Evolutionary conservation across 2,113 vertebrate species (phyloP), one percentile per base, ranked within the genome.

Genomic region (Anhinga rufa): DNA sequence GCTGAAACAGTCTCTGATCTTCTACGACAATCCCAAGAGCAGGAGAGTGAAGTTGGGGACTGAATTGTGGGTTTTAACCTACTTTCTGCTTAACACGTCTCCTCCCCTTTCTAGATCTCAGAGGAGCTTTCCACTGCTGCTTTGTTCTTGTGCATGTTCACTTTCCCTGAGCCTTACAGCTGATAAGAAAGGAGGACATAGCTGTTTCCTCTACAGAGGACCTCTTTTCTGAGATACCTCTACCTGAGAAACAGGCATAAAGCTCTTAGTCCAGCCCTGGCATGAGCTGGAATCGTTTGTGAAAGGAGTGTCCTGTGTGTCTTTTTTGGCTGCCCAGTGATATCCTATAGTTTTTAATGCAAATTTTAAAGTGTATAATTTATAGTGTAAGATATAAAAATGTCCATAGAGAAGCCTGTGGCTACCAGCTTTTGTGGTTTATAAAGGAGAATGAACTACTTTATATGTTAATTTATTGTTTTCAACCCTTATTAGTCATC

Each of bases 11-110:
- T 38, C 38, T 78, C 34, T 17, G 7, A 6, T 46, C 34, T 62
- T 72, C 54, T 8, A 34, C 0, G 1, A 34, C 42, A 32, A 22
- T 51, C 31, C 28, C 1, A 1, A 57, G 12, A 14, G 11, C 17
- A 25, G 20, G 17, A 77, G 22, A 54, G 19, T 14, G 29, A 42
- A 72, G 12, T 10, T 68, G 52, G 9, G 36, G 12, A 74, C 58
- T 11, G 12, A 34, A 58, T 12, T n/a, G n/a, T 64, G 28, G 11
- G 11, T 44, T 91, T 64, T 57, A 81, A 36, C 17, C 29, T 48
- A 10, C 65, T 72, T 52, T 82, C n/a, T 31, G 17, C 44, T 79
- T 74, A 57, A 9, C 6, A 68, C 38, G 13, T 55, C 40, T 62
- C 25, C 17, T 91, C 3, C 22, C 5, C n/a, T 82, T 78, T 38